Evolutionary conservation across 1,140 invertebrate species (phyloP), one percentile per base, ranked within the genome.

Genomic region (Drosophila sulfurigaster): DNA sequence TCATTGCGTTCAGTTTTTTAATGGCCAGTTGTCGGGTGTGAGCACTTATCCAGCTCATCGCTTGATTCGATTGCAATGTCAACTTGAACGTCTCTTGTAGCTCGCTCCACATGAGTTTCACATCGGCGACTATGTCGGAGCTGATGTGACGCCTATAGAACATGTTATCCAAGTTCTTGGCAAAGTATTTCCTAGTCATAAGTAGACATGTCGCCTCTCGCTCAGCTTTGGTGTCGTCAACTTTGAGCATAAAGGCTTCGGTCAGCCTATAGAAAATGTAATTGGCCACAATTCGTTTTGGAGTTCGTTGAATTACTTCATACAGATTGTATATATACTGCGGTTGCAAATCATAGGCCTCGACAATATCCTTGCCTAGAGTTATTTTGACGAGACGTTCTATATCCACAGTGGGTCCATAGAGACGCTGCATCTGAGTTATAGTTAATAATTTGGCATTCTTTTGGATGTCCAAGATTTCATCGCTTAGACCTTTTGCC

Each of bases 131-230:
- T 0, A 82, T 82, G n/a, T 56, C 65, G 4, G 78, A 70, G 46
- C 59, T 75, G 5, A 78, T 81, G 58, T 81, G 75, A 5, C 67
- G 70, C 1, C 83, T 64, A 48, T 81, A 92, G 46, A 92, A 64
- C 90, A 91, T 90, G 16, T 91, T 87, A 45, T 91, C 90, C 20
- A 91, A 45, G 52, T 81, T 81, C 54, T 90, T 90, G 7, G 89
- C 63, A 2, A 91, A 91, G 30, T 54, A 30, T 25, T 89, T 67
- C 7, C 77, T 90, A 1, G 86, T 85, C 7, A 56, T 35, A 0
- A 51, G 54, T 3, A 87, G 60, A 56, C 90, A 91, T 1, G 25
- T 38, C 2, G 51, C 1, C 13, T 65, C 32, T 2, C 73, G 71
- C 2, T 56, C 57, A 0, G 52, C 38, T 38, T 11, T 8, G 3